Evolutionary conservation across 2,113 vertebrate species (phyloP), one percentile per base, ranked within the genome.

Genomic region (Amphilophus citrinellus): DNA sequence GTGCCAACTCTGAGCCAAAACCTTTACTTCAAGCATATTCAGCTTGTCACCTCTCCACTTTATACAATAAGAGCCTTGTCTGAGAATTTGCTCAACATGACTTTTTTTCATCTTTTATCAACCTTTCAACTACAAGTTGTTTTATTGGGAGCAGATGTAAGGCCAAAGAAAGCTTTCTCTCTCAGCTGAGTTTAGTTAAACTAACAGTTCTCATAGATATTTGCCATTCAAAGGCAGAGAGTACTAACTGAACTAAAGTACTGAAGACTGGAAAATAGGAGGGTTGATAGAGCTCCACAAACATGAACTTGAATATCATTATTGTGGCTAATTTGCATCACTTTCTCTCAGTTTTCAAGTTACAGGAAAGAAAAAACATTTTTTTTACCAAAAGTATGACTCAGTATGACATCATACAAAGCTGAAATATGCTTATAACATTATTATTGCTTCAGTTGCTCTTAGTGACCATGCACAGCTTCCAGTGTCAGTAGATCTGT

Each of bases 61-160:
- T 11, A 32, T 22, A 91, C 84, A 92, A 84, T 62, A 59, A 61
- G 2, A 62, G 22, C 80, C 79, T 90, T 91, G 89, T 94, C 83
- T 75, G 10, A n/a, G 14, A 76, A 65, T 83, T 65, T 85, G 50
- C 35, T 32, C 42, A 50, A 78, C 27, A 78, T 71, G 35, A 17
- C 13, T 59, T 61, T 87, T 87, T 82, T 79, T 35, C 3, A 53
- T 39, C 42, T 60, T 57, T 79, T 59, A 60, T 82, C 18, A 77
- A 76, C 60, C 61, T 61, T 68, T 87, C 47, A 80, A 61, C 24
- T 61, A 39, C 35, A 76, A 6, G n/a, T 50, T 2, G 58, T 80
- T 39, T 58, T 37, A 24, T 61, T n/a, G n/a, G 37, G 14, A 53
- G 4, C 22, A 13, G 22, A 50, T 68, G 76, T 37, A 58, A 15